These are phyloP conservation scores for Drosophila guanche DNA, from an alignment of 1,140 invertebrate species.

Conservation along the genomic window DNA sequence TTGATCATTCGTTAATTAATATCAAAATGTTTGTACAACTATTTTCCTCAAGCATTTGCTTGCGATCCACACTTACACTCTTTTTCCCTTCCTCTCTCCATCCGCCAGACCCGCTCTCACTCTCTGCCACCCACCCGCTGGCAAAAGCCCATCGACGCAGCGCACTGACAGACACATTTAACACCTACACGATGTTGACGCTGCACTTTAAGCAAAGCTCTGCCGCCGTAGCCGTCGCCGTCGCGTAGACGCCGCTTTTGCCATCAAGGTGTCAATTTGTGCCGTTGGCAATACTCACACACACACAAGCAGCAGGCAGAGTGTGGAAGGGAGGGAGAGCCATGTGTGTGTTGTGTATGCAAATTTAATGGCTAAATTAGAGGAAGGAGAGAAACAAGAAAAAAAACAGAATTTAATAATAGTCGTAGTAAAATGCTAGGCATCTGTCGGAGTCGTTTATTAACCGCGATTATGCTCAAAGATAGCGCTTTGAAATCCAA, in stretches of 20 bases:
- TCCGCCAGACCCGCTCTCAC: background rate
- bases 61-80: conserved; percentile 24
- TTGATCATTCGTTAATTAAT: too few relatives aligned
- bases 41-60: conserved; percentile 1
- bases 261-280: conserved; percentile 74
- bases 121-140: background rate
- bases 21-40: too few relatives aligned
- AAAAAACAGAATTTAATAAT: conserved; percentile 50
- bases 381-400: conserved; percentile 43
- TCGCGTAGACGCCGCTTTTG: conserved; percentile 37
- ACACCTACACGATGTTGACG: conserved; percentile 63
- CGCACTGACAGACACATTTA: conserved; percentile 70
- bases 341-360: conserved; percentile 53
- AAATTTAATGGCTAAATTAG: conserved; percentile 82
- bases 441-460: conserved; percentile 42
- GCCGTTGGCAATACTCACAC: conserved; percentile 52
- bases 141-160: conserved; percentile 19
- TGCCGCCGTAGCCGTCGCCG: conserved; percentile 37
- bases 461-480: conserved; percentile 66
- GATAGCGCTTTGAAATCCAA: conserved; percentile 53
- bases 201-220: conserved; percentile 48
- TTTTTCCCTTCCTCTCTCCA: background rate
- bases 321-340: background rate
- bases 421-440: conserved; percentile 14
- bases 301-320: conserved; percentile 13